phyloP scores from a whole-genome alignment of 2,888 invertebrate species.

The Drosophila differens region DNA sequence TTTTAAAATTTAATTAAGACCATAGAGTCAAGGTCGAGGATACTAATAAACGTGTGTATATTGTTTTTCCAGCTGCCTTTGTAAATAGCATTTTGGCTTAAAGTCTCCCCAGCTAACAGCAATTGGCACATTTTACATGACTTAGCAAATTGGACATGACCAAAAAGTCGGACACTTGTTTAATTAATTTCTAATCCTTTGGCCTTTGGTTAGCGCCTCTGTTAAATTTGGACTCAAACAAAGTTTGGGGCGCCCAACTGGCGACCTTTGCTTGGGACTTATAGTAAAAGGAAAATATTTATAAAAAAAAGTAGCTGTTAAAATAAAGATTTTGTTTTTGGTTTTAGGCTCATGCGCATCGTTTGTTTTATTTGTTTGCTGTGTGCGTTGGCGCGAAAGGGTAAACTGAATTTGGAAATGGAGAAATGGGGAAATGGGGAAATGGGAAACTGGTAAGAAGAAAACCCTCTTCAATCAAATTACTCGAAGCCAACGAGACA shows the following conservation, averaged over 20 bases:
- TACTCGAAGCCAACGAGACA: constrained; percentile 47
- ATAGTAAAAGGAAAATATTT: not conserved
- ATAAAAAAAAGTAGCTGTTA: constrained; percentile 5
- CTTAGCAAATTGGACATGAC: not conserved
- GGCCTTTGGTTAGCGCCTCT: constrained; percentile 1
- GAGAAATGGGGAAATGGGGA: no score
- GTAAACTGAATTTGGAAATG: not conserved
- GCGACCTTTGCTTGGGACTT: constrained; percentile 21
- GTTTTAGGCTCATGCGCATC: constrained; percentile 49
- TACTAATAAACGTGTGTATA: not conserved
- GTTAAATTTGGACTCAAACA: not conserved
- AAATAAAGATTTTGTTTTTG: constrained; percentile 33
- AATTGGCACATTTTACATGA: constrained; percentile 10
- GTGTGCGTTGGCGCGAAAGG: constrained; percentile 5
- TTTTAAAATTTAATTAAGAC: not conserved
- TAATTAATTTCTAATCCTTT: constrained; percentile 51
- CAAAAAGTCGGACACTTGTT: constrained; percentile 32
- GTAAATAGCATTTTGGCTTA: not conserved
- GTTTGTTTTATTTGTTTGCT: constrained; percentile 67
- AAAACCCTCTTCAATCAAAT: constrained; percentile 77
- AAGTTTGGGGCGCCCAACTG: constrained; percentile 23
- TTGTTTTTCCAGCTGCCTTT: not conserved
- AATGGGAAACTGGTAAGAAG: not conserved
- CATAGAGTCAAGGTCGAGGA: not conserved
- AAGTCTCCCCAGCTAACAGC: not conserved